Conservation (phyloP, 2,888 invertebrate genomes). For the Salpingus planirostris region DNA sequence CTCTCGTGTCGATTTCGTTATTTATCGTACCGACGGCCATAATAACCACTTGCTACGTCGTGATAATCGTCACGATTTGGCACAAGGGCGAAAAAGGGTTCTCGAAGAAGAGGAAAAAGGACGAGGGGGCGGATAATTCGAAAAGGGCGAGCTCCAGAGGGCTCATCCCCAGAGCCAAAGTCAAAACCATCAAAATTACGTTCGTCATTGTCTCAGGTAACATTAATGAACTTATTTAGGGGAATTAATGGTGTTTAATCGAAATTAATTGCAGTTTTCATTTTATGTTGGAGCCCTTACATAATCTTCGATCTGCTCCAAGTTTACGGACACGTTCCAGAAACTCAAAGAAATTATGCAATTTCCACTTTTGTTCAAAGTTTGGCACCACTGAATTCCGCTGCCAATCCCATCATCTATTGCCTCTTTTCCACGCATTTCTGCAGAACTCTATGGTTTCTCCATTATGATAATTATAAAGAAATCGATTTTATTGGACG, state of each 20-base stretch:
- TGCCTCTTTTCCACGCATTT: conserved; percentile 87
- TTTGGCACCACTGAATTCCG: conserved; percentile 83
- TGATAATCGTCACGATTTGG: conserved; percentile 87
- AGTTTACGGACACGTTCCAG: conserved; percentile 75
- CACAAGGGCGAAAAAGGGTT: conserved; percentile 52
- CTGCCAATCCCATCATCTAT: conserved; percentile 90
- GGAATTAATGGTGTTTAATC: neutral
- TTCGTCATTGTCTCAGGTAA: conserved; percentile 68
- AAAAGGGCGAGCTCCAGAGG: conserved; percentile 82
- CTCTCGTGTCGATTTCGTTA: conserved; percentile 65
- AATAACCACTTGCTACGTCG: conserved; percentile 77
- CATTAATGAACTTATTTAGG: conserved; percentile 29
- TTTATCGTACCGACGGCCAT: conserved; percentile 78
- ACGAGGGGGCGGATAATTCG: conserved; percentile 40
- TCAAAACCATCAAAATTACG: conserved; percentile 94
- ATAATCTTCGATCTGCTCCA: conserved; percentile 86
- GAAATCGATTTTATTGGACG: conserved; percentile 1
- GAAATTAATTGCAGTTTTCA: conserved; percentile 78
- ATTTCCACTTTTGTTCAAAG: conserved; percentile 88
- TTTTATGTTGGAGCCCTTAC: conserved; percentile 92
- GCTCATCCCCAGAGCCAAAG: conserved; percentile 85
- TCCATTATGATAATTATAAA: neutral
- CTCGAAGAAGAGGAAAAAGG: conserved; percentile 11
- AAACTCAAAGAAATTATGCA: conserved; percentile 70
- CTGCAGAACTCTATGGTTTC: conserved; percentile 71